Evolutionary conservation across 1,140 invertebrate species (phyloP).

Genomic region (Patella vulgata): DNA sequence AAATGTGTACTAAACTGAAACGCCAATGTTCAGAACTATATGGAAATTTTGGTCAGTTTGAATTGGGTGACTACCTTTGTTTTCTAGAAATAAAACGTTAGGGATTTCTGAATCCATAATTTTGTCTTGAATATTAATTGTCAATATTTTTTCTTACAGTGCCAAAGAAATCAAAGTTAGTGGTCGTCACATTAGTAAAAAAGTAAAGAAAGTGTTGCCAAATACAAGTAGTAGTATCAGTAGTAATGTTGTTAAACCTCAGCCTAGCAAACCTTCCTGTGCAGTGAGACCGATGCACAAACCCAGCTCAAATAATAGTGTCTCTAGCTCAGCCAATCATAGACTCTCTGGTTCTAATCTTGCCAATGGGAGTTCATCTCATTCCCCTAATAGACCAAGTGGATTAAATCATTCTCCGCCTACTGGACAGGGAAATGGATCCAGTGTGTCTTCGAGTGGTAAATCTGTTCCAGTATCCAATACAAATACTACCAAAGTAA

Average conservation of each 20-base stretch:
- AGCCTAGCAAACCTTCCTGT: slow-evolving; percentile 11
- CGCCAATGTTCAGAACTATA: too few species aligned
- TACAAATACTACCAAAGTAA: slow-evolving; percentile 9
- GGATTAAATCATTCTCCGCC: not conserved
- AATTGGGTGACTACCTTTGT: too few species aligned
- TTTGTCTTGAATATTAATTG: too few species aligned
- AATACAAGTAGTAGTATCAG: slow-evolving; percentile 8
- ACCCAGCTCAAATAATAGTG: not conserved
- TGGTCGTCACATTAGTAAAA: slow-evolving; percentile 81
- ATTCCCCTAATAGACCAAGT: slow-evolving; percentile 18
- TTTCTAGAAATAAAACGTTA: too few species aligned
- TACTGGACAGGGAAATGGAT: slow-evolving; percentile 21
- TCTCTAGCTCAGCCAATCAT: not conserved
- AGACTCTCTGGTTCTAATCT: not conserved
- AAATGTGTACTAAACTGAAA: too few species aligned
- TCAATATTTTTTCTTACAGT: slow-evolving; percentile 73
- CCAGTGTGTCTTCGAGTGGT: slow-evolving; percentile 41
- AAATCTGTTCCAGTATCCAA: slow-evolving; percentile 59
- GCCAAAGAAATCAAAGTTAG: slow-evolving; percentile 91
- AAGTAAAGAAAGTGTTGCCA: slow-evolving; percentile 73
- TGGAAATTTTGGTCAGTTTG: too few species aligned
- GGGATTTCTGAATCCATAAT: too few species aligned
- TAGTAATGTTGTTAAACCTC: slow-evolving; percentile 15
- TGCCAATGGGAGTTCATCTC: slow-evolving; percentile 7
- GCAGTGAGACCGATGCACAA: slow-evolving; percentile 16